These are phyloP conservation scores for Lithosia quadra DNA, from an alignment of 2,888 invertebrate species.

Conservation along the genomic window DNA sequence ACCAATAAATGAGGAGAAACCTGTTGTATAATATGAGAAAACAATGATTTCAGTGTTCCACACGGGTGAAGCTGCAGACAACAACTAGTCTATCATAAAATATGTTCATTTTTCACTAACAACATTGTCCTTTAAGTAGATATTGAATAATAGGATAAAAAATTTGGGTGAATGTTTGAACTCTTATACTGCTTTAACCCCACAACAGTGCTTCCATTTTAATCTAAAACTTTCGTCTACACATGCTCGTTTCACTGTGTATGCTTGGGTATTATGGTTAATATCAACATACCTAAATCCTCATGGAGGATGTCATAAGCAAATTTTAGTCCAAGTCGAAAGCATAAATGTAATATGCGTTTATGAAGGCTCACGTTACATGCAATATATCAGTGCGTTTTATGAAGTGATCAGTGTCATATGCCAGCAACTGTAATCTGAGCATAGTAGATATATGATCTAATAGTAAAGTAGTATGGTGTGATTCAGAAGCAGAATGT, in stretches of 20 bases:
- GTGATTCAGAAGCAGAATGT: background rate
- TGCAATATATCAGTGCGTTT: background rate
- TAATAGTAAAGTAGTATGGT: background rate
- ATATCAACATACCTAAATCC: background rate
- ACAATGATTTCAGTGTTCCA: background rate
- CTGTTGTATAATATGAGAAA: background rate
- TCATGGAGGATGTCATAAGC: background rate
- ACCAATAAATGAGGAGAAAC: background rate
- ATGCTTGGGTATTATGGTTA: background rate
- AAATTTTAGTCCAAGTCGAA: background rate
- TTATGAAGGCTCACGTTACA: background rate
- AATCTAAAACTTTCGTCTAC: too few relatives aligned
- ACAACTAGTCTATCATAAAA: too few relatives aligned
- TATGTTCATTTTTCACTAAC: background rate
- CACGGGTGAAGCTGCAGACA: too few relatives aligned
- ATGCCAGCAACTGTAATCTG: conserved; percentile 4
- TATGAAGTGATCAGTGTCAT: background rate
- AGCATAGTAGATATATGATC: background rate
- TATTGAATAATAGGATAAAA: background rate
- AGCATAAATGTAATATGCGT: background rate
- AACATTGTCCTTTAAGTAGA: background rate
- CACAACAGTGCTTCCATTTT: too few relatives aligned
- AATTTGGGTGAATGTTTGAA: background rate
- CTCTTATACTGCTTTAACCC: background rate
- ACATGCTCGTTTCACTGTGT: too few relatives aligned